Conservation (phyloP, 2,888 invertebrate genomes). For the Acrocyrtus sp. region DNA sequence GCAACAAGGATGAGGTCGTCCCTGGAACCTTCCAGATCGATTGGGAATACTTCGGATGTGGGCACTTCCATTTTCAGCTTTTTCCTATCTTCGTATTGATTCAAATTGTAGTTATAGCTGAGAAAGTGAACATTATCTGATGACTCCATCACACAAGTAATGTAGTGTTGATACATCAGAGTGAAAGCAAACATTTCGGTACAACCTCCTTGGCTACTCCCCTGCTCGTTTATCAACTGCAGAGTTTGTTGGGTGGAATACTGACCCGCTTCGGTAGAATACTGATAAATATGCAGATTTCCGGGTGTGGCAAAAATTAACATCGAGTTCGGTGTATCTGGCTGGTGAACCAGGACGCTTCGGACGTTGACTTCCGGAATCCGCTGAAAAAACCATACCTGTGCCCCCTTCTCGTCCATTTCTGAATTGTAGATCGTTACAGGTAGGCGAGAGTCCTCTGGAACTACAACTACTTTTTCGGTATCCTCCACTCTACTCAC, state of each 20-base stretch:
- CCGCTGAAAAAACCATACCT: conserved; percentile 55
- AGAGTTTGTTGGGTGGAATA: conserved; percentile 21
- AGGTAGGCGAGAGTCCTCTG: conserved; percentile 9
- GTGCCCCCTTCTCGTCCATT: conserved; percentile 3
- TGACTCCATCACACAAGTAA: conserved; percentile 39
- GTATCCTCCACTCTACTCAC: conserved; percentile 19
- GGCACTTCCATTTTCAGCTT: conserved; percentile 14
- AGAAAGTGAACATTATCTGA: conserved; percentile 36
- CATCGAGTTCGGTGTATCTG: conserved; percentile 34
- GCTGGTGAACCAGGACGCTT: conserved; percentile 41
- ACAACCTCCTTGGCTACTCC: conserved; percentile 18
- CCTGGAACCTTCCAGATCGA: conserved; percentile 40
- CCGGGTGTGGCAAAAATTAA: conserved; percentile 32
- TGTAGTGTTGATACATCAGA: conserved; percentile 50
- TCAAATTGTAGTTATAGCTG: conserved; percentile 40
- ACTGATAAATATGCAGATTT: conserved; percentile 31
- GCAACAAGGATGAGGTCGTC: conserved; percentile 49
- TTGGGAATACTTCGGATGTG: conserved; percentile 37
- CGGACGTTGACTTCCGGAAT: neutral
- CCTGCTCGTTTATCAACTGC: too few relatives aligned
- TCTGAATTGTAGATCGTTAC: conserved; percentile 55
- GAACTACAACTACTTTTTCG: conserved; percentile 43
- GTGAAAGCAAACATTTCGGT: conserved; percentile 43
- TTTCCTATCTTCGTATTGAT: conserved; percentile 31
- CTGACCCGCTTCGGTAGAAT: conserved; percentile 23